Evolutionary conservation across 2,113 vertebrate genomes (phyloP), one percentile per base, ranked within the genome.

Genomic region (Takifugu bimaculatus): DNA sequence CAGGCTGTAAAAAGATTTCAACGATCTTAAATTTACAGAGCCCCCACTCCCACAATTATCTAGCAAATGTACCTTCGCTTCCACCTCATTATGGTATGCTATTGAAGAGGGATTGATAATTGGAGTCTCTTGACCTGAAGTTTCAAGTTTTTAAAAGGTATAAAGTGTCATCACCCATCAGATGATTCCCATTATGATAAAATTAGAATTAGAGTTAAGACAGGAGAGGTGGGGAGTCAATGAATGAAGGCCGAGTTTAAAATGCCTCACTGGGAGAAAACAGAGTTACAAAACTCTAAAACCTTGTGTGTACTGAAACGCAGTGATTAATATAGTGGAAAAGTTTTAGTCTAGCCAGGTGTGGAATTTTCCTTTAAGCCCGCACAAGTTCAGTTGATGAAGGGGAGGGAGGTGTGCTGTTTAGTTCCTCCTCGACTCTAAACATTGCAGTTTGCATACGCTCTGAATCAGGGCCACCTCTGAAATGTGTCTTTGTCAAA

Each of bases 281-380:
- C 55, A 20, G 4, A 13, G 44, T 13, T 48, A 28, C 43, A 66
- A 35, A 71, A 35, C 14, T 66, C 35, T 52, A 62, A 65, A 68
- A 61, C 4, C 68, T 63, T 63, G 61, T 54, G 75, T 60, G 47
- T 15, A 29, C 50, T 57, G 50, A 61, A 54, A 13, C 26, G 62
- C 20, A 57, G 25, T 47, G 47, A 69, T 66, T 50, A 53, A 65
- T 63, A 52, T 60, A 56, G 63, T 63, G 43, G 72, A 69, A 80
- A 65, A 63, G 62, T 60, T 64, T 70, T 28, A 56, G 44, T 54
- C 56, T 26, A 62, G 53, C 44, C 50, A 68, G 58, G 59, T 60
- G 70, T 68, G 71, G 61, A 80, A 29, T 75, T 69, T 77, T 70
- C 67, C 67, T 65, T 68, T 20, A 80, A 66, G 66, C 73, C 42